A percentile compares a stretch with the other conserved stretches of the same genome.
These are phyloP conservation scores for Sitta europaea DNA, from an alignment of 2,113 vertebrate species.

Conservation along the genomic window DNA sequence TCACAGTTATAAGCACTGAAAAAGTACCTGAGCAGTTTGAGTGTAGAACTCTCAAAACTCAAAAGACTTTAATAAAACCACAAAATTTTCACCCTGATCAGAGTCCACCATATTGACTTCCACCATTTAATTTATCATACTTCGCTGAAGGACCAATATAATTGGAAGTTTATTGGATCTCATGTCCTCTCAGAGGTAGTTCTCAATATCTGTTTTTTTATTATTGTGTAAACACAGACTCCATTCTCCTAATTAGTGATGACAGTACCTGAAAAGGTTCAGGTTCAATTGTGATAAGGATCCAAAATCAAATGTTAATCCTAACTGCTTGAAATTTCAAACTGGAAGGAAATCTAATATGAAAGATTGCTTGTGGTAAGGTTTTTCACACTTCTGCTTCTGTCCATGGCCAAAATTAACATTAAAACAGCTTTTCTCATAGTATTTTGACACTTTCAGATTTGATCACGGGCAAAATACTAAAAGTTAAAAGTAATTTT, in stretches of 20 bases:
- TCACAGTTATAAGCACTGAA: neutral
- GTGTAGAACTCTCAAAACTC: neutral
- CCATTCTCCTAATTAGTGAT: neutral
- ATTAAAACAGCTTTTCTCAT: constrained; percentile 4
- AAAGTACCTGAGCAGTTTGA: neutral
- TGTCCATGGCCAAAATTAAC: neutral
- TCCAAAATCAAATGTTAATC: neutral
- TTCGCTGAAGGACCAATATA: neutral
- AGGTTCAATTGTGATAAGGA: neutral
- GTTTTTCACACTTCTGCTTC: constrained; percentile 27
- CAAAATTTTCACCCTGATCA: neutral
- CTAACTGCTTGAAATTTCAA: neutral
- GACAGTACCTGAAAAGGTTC: neutral
- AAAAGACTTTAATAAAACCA: neutral
- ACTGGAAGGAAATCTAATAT: neutral
- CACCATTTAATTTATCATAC: constrained; percentile 3
- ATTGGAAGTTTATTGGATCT: neutral
- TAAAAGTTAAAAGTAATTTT: neutral
- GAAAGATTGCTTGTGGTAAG: neutral
- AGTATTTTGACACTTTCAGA: neutral
- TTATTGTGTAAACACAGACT: neutral
- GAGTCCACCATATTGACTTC: neutral
- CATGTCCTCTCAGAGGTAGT: neutral
- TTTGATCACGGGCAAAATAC: neutral
- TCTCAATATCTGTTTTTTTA: neutral